Percentiles rank a stretch among this genome's conserved stretches.
Conservation (phyloP, 2,113 vertebrate genomes). For the Scomber colias region DNA sequence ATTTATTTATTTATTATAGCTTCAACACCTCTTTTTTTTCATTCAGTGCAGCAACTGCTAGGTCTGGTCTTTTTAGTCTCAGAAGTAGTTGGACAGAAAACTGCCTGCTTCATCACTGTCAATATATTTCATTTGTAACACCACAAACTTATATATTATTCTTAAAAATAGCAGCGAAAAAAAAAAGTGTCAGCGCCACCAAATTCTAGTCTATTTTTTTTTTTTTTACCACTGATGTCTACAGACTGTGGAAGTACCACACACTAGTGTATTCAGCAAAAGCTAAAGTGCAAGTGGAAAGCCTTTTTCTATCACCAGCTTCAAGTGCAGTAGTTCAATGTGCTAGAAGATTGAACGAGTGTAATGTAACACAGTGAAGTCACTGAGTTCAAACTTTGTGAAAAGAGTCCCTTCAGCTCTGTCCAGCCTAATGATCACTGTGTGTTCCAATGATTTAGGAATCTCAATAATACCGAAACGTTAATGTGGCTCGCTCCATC, state of each 20-base stretch:
- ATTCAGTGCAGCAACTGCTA: background rate
- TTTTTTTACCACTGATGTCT: background rate
- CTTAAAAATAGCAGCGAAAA: no score
- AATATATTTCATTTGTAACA: background rate
- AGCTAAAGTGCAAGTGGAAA: background rate
- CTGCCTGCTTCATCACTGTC: background rate
- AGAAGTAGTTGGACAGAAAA: background rate
- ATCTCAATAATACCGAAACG: conserved; percentile 8
- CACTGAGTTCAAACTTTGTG: background rate
- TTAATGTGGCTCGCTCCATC: conserved; percentile 19
- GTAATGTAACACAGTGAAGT: conserved; percentile 4
- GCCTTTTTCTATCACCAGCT: background rate
- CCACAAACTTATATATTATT: background rate
- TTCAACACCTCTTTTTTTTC: background rate
- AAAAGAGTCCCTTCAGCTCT: background rate
- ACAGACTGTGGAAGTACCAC: background rate
- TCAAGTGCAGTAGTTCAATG: conserved; percentile 3
- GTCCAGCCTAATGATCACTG: background rate
- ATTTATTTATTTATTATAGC: background rate
- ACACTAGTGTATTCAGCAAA: background rate
- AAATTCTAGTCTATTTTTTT: background rate
- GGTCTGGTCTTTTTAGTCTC: background rate
- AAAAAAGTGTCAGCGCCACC: background rate
- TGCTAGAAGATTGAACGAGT: background rate
- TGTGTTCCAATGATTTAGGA: conserved; percentile 7